These are phyloP conservation scores for Laticauda colubrina DNA, from an alignment of 2,113 vertebrate species.

Conservation along the genomic window DNA sequence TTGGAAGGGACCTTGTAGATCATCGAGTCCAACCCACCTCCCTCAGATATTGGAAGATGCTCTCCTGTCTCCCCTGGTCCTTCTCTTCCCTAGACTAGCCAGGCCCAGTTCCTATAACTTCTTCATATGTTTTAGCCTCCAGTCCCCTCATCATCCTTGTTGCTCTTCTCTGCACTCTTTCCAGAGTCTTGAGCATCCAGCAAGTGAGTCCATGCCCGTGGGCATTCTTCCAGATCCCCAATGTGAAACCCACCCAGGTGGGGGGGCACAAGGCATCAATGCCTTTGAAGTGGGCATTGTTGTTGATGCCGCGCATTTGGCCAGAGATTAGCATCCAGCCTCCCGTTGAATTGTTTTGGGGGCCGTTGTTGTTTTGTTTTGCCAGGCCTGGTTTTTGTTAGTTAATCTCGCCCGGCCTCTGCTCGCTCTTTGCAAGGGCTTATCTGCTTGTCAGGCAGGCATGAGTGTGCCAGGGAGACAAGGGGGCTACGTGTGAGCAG, in stretches of 20 bases:
- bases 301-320: constrained; percentile 45
- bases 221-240: not conserved
- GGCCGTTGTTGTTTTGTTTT: not conserved
- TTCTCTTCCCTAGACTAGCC: no score
- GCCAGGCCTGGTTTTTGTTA: not conserved
- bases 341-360: constrained; percentile 29
- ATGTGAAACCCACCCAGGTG: not conserved
- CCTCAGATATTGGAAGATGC: no score
- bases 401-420: constrained; percentile 44
- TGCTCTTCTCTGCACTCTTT: not conserved
- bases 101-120: no score
- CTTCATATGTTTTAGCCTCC: no score
- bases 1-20: no score
- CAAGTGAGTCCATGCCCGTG: no score
- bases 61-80: not conserved
- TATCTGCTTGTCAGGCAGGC: not conserved
- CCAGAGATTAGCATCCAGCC: constrained; percentile 34
- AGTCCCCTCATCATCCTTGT: not conserved
- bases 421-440: constrained; percentile 19
- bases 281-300: constrained; percentile 11
- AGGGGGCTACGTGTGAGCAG: not conserved
- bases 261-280: no score
- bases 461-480: constrained; percentile 20
- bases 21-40: no score
- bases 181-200: not conserved